Conservation (phyloP, 2,113 vertebrate species). For the Oncorhynchus gorbuscha region DNA sequence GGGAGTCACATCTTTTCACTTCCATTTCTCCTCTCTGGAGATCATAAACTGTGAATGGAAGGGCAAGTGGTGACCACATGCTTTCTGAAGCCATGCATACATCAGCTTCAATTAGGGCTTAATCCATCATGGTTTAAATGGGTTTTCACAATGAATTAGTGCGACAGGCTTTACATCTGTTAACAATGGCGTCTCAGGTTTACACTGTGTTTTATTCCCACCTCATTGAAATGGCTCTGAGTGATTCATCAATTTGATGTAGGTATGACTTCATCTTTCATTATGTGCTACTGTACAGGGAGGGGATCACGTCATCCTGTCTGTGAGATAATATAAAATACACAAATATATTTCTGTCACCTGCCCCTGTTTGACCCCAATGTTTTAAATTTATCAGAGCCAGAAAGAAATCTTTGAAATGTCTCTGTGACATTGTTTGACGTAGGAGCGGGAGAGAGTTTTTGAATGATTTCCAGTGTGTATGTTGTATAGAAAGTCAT, state of each 20-base stretch:
- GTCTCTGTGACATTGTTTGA: too few relatives aligned
- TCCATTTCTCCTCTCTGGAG: slow-evolving; percentile 5
- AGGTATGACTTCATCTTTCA: slow-evolving; percentile 16
- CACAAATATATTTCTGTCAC: too few relatives aligned
- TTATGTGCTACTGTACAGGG: not conserved
- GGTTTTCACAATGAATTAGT: slow-evolving; percentile 42
- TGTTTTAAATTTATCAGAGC: too few relatives aligned
- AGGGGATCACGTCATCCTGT: too few relatives aligned
- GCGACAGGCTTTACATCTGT: slow-evolving; percentile 8
- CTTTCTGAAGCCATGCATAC: slow-evolving; percentile 20
- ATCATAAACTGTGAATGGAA: slow-evolving; percentile 3
- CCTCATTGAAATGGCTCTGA: slow-evolving; percentile 24
- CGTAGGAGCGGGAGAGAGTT: too few relatives aligned
- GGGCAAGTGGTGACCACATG: not conserved
- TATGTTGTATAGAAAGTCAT: too few relatives aligned
- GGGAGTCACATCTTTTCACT: slow-evolving; percentile 6
- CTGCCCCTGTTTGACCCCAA: too few relatives aligned
- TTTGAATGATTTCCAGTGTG: too few relatives aligned
- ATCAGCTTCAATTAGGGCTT: slow-evolving; percentile 39
- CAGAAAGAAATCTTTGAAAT: too few relatives aligned
- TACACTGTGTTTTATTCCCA: slow-evolving; percentile 7
- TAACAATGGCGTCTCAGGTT: slow-evolving; percentile 10
- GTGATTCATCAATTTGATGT: slow-evolving; percentile 24
- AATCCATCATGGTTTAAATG: slow-evolving; percentile 24
- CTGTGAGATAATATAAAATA: too few relatives aligned